phyloP scores from a whole-genome alignment of 2,888 invertebrate species.

The Tiphia femorata region DNA sequence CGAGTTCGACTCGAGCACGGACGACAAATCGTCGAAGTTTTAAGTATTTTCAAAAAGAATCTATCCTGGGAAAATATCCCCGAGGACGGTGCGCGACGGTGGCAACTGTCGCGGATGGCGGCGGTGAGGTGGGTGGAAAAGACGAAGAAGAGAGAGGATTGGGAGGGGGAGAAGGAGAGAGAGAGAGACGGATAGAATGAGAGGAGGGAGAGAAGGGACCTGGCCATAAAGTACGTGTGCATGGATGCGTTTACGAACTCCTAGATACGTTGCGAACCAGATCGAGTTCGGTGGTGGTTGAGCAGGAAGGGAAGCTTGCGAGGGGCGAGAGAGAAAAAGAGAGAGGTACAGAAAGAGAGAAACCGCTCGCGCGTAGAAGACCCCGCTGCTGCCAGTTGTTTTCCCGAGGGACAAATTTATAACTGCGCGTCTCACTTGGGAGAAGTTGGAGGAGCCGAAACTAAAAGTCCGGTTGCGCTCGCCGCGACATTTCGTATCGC shows the following conservation, averaged over 20 bases:
- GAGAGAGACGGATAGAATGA: too few relatives aligned
- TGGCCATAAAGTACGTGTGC: slow-evolving; percentile 61
- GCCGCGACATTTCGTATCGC: slow-evolving; percentile 10
- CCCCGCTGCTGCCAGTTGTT: slow-evolving; percentile 51
- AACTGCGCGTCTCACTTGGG: slow-evolving; percentile 39
- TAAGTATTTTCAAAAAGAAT: slow-evolving; percentile 61
- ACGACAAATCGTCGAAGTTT: slow-evolving; percentile 62
- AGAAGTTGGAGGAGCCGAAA: slow-evolving; percentile 33
- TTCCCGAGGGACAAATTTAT: slow-evolving; percentile 53
- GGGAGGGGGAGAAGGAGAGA: slow-evolving; percentile 15
- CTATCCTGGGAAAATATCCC: slow-evolving; percentile 53
- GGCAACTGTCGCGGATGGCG: slow-evolving; percentile 13
- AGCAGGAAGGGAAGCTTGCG: slow-evolving; percentile 4
- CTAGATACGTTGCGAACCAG: slow-evolving; percentile 22
- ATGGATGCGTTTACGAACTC: slow-evolving; percentile 58
- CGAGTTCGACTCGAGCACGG: slow-evolving; percentile 48
- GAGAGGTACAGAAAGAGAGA: slow-evolving; percentile 1
- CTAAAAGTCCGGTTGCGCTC: slow-evolving; percentile 24
- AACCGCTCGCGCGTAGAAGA: slow-evolving; percentile 12
- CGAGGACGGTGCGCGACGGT: slow-evolving; percentile 7
- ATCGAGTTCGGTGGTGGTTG: slow-evolving; percentile 25
- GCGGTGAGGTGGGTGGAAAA: slow-evolving; percentile 11
- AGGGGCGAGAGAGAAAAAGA: slow-evolving; percentile 2
- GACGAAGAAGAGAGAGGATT: slow-evolving; percentile 9
- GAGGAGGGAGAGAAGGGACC: too few relatives aligned